phyloP scores from a whole-genome alignment of 2,888 invertebrate genomes.

The Xanthorhoe designata region DNA sequence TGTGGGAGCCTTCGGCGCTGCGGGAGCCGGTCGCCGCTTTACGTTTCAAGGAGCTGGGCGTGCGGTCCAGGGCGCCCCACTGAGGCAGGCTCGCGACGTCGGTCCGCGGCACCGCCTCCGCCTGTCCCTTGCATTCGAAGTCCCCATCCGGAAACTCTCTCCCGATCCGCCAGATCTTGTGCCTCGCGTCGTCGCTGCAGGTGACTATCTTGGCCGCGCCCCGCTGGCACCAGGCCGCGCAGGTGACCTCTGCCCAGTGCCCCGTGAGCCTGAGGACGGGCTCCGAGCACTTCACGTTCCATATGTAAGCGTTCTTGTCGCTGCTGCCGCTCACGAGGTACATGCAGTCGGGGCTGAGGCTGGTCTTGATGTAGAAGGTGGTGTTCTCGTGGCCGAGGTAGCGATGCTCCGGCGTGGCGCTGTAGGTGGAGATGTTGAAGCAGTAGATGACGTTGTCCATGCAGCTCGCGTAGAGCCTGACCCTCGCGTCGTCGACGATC shows the following conservation, averaged over 20 bases:
- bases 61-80: conserved; percentile 72
- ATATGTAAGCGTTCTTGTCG: conserved; percentile 94
- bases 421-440: conserved; percentile 91
- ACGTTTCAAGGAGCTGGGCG: conserved; percentile 81
- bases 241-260: conserved; percentile 94
- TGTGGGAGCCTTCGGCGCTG: conserved; percentile 47
- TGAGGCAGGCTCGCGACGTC: conserved; percentile 52
- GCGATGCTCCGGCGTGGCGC: conserved; percentile 86
- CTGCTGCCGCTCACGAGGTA: conserved; percentile 96
- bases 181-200: conserved; percentile 93
- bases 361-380: conserved; percentile 94
- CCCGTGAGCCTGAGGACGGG: conserved; percentile 90
- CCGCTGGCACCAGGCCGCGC: conserved; percentile 91
- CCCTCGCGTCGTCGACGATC: conserved; percentile 88
- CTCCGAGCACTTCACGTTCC: conserved; percentile 88
- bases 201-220: conserved; percentile 88
- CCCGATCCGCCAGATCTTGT: conserved; percentile 91
- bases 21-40: conserved; percentile 50
- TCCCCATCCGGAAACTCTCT: conserved; percentile 70
- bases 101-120: conserved; percentile 54
- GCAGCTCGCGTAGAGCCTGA: conserved; percentile 93
- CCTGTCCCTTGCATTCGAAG: conserved; percentile 69
- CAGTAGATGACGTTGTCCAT: conserved; percentile 95
- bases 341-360: conserved; percentile 91
- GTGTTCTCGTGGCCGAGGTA: conserved; percentile 91